A percentile compares a stretch with the other conserved stretches of the same genome.
phyloP scores from a whole-genome alignment of 2,797 vertebrate species.

The Somateria mollissima region DNA sequence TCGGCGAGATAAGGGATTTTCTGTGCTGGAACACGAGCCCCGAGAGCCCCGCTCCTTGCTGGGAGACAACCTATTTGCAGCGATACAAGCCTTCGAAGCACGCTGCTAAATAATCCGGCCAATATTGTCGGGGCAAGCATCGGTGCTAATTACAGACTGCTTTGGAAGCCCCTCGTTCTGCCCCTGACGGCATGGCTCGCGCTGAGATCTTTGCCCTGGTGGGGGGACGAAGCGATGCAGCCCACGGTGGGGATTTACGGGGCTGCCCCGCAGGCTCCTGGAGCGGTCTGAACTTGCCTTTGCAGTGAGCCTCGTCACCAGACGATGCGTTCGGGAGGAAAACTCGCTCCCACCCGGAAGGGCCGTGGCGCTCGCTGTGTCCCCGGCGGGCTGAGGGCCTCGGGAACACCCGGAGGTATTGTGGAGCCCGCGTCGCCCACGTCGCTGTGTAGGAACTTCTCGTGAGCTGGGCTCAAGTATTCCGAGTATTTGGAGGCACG shows the following conservation, averaged over 20 bases:
- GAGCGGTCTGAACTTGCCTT: background rate
- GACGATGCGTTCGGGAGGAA: background rate
- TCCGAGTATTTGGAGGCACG: fast-evolving
- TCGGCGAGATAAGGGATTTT: fast-evolving
- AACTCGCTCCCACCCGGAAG: fast-evolving
- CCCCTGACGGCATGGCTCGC: fast-evolving
- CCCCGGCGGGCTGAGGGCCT: background rate
- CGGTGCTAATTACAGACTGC: background rate
- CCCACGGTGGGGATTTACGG: background rate
- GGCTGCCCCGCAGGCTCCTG: background rate
- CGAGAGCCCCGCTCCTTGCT: background rate
- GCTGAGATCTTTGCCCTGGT: background rate
- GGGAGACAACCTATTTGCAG: background rate
- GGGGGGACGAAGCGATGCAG: background rate
- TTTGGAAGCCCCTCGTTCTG: background rate
- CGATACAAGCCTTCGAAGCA: background rate
- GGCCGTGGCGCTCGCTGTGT: fast-evolving
- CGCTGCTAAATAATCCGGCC: fast-evolving
- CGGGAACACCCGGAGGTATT: fast-evolving
- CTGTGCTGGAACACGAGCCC: background rate
- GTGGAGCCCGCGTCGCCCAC: background rate
- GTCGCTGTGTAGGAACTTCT: fast-evolving
- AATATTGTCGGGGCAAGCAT: fast-evolving
- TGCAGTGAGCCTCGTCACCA: background rate
- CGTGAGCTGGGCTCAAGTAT: background rate